Evolutionary conservation across 2,113 vertebrate genomes (phyloP).

Genomic region (Helogale parvula): DNA sequence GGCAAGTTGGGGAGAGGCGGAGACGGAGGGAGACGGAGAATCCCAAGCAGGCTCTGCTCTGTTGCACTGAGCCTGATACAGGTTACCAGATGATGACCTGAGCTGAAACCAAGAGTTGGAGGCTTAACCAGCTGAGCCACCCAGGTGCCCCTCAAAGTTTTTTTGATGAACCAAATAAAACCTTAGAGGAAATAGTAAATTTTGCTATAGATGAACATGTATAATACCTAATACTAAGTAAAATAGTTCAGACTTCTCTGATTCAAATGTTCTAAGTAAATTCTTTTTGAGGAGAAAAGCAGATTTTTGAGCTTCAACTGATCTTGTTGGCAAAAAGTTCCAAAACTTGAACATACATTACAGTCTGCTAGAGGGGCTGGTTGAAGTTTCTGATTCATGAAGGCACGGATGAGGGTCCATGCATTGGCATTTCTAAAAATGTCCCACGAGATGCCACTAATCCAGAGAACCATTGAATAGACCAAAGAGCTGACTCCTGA

Average conservation of each 20-base stretch:
- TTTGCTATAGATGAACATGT: background rate
- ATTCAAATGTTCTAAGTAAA: background rate
- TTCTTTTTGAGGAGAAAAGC: background rate
- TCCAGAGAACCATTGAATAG: background rate
- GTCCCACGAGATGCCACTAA: background rate
- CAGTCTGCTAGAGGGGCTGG: background rate
- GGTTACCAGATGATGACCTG: too few species aligned
- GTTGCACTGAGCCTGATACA: too few species aligned
- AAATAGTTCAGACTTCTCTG: conserved; percentile 5
- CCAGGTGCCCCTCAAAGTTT: too few species aligned
- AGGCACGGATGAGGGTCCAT: background rate
- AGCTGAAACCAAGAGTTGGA: too few species aligned
- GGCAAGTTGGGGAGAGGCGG: too few species aligned
- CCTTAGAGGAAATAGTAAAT: background rate
- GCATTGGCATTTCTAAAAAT: background rate
- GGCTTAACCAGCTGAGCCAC: too few species aligned
- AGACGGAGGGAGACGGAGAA: too few species aligned
- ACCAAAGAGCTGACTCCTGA: background rate
- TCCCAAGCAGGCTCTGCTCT: too few species aligned
- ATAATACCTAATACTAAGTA: conserved; percentile 7
- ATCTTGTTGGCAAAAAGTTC: background rate
- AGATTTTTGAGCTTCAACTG: conserved; percentile 7
- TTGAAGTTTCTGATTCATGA: conserved; percentile 8
- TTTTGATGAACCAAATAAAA: background rate
- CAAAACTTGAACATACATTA: background rate